Conservation (phyloP, 2,797 vertebrate species). For the Clangula hyemalis region DNA sequence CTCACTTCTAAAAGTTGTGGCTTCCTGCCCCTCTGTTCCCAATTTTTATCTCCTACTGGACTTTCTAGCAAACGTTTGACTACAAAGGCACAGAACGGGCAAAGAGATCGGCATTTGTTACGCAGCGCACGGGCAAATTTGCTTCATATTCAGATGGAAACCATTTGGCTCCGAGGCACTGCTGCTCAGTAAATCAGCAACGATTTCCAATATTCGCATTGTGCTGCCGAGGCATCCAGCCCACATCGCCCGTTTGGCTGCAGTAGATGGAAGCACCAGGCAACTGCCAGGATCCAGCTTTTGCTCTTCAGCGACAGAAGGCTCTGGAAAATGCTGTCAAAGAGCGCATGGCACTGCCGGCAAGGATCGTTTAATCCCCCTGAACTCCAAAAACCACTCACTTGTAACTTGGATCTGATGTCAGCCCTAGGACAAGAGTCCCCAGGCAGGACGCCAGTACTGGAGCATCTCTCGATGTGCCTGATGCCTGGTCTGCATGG, state of each 20-base stretch:
- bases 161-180: slow-evolving; percentile 36
- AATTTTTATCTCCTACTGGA: neutral
- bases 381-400: neutral
- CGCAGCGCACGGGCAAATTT: neutral
- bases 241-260: slow-evolving; percentile 45
- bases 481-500: accelerated
- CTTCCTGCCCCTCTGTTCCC: neutral
- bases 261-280: slow-evolving; percentile 20
- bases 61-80: slow-evolving; percentile 9
- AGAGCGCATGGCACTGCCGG: neutral
- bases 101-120: neutral
- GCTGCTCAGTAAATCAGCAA: slow-evolving; percentile 51
- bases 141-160: slow-evolving; percentile 55
- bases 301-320: slow-evolving; percentile 47
- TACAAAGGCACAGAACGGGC: neutral
- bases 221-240: slow-evolving; percentile 28
- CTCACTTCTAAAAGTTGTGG: neutral
- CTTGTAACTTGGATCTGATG: neutral
- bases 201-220: slow-evolving; percentile 51
- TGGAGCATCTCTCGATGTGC: neutral
- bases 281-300: slow-evolving; percentile 47
- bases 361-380: neutral
- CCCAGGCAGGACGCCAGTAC: neutral
- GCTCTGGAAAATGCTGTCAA: slow-evolving; percentile 30
- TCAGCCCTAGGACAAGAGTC: neutral